A percentile compares a stretch with the other conserved stretches of the same genome.
Conservation (phyloP, 2,113 vertebrate genomes). For the Asarcornis scutulata region DNA sequence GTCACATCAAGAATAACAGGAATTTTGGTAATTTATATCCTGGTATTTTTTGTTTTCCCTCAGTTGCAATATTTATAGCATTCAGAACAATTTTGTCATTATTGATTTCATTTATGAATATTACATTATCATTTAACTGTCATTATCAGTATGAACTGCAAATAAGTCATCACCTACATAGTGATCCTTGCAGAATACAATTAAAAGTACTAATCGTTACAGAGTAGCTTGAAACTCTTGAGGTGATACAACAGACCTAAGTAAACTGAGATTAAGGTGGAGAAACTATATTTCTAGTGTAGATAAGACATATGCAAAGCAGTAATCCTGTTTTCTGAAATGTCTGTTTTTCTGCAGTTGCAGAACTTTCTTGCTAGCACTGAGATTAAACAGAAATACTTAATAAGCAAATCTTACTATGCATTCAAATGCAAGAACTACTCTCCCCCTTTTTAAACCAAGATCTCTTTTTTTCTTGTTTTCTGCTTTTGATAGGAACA, state of each 20-base stretch:
- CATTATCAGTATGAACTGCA: not conserved
- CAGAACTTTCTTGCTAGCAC: not conserved
- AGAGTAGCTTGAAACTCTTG: not conserved
- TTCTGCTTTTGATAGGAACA: not conserved
- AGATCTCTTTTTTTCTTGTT: not conserved
- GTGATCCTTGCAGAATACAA: not conserved
- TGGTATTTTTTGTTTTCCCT: not conserved
- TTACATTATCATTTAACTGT: not conserved
- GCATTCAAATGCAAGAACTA: not conserved
- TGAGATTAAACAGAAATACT: not conserved
- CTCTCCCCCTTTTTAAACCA: not conserved
- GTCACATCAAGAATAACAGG: not conserved
- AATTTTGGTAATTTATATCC: not conserved
- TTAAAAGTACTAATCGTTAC: not conserved
- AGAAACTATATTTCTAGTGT: not conserved
- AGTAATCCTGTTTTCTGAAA: not conserved
- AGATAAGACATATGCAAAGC: not conserved
- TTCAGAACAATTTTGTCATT: not conserved
- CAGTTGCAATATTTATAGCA: not conserved
- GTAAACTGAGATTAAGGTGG: not conserved
- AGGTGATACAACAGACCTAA: not conserved
- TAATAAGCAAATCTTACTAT: not conserved
- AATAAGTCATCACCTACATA: not conserved
- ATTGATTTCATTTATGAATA: not conserved
- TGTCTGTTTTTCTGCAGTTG: not conserved